phyloP scores from a whole-genome alignment of 2,888 invertebrate genomes.

The Ctenicera cuprea region DNA sequence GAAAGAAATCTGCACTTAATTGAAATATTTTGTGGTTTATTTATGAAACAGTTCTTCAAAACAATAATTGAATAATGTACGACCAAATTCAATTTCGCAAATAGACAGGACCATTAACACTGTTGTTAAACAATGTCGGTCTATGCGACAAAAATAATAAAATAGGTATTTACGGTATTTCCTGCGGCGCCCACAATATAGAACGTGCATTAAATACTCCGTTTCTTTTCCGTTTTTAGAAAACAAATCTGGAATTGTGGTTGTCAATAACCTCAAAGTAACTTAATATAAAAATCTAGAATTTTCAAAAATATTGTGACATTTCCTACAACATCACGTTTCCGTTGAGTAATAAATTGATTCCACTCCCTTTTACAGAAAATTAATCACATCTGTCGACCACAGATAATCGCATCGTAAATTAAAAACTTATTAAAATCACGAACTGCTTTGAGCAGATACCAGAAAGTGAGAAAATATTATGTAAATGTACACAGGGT shows the following conservation, averaged over 20 bases:
- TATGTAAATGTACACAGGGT: slow-evolving; percentile 8
- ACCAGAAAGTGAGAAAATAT: background rate
- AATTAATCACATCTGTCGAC: slow-evolving; percentile 9
- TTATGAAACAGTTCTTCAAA: no score
- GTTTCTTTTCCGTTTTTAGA: no score
- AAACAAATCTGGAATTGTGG: background rate
- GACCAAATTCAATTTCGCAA: no score
- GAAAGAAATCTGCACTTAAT: no score
- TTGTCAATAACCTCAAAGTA: background rate
- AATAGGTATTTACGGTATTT: no score
- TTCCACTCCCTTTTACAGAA: background rate
- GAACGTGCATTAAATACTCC: no score
- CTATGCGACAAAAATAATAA: no score
- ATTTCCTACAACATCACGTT: slow-evolving; percentile 5
- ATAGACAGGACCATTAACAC: no score
- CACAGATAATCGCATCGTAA: slow-evolving; percentile 5
- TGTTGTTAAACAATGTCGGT: no score
- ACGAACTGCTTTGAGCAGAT: slow-evolving; percentile 22
- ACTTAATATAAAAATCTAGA: background rate
- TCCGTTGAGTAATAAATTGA: background rate
- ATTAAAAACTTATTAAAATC: slow-evolving; percentile 16
- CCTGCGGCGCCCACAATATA: no score
- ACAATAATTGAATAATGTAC: no score
- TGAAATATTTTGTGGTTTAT: no score
- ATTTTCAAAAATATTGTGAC: background rate